Base-by-base conservation (phyloP, 2,113 vertebrate species). In the Varanus salvator region DNA sequence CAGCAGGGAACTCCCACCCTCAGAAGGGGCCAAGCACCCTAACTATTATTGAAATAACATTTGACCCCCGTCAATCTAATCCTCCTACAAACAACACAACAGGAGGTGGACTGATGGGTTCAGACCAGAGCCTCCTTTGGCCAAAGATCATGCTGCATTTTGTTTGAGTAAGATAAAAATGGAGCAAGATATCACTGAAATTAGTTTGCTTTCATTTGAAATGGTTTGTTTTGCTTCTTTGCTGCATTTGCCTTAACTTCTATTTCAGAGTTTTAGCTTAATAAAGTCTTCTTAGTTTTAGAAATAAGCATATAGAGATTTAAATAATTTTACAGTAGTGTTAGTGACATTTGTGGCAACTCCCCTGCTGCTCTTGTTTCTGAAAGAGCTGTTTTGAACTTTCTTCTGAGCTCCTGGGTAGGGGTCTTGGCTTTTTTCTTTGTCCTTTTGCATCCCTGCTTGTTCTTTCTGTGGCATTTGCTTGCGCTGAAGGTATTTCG, bases 151-250 rank as follows among this genome's bases (percentile, higher is more conserved):
- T 4, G 15, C 66, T 88, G 72, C 87, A 9, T n/a, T 25, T 71
- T 85, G 90, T 85, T 85, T 80, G 75, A 38, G 31, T n/a, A 81
- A 90, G 85, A 90, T 82, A 87, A 90, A 48, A 64, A 23, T 52
- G 84, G 91, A 92, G 93, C 84, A 91, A 93, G 94, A 87, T 88
- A 93, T 92, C 94, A 94, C 1, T 31, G 14, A n/a, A 19, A 7
- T 69, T 3, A 50, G 31, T 25, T 2, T 69, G 60, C 76, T 92
- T 71, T 93, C 14, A 2, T 4, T 60, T 71, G 54, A 84, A 90
- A 71, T 81, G 11, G 76, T 14, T 27, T 0, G 17, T 44, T 71
- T 19, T 50, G 25, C 52, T 83, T 89, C 44, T 12, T 19, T 9
- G n/a, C 27, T 48, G 34, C 9, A 76, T 5, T 0, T 84, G 90